phyloP scores from a whole-genome alignment of 2,888 invertebrate species.

The Rotaria macrura region DNA sequence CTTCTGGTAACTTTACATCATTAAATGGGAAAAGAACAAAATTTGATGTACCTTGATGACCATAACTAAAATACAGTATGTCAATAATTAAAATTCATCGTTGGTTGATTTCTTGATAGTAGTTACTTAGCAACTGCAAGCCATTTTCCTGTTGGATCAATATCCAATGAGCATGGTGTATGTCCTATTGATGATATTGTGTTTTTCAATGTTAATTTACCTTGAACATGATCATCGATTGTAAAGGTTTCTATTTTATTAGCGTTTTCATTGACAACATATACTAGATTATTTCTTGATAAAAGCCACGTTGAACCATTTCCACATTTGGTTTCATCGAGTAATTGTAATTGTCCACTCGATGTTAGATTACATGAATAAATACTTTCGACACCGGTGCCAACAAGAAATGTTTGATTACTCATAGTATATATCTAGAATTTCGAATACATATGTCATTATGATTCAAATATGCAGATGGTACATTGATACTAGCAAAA shows the following conservation, averaged over 20 bases:
- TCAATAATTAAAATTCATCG: neutral
- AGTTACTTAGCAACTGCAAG: neutral
- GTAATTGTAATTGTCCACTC: neutral
- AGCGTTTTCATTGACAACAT: neutral
- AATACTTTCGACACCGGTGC: neutral
- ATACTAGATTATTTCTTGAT: neutral
- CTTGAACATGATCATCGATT: neutral
- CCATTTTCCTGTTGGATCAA: neutral
- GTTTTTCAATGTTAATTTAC: neutral
- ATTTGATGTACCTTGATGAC: neutral
- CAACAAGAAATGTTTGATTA: constrained; percentile 1
- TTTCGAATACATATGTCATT: too few relatives aligned
- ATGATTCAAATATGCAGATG: too few relatives aligned
- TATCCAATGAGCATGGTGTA: neutral
- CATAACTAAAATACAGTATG: neutral
- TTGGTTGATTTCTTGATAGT: neutral
- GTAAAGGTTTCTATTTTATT: neutral
- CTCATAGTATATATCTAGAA: neutral
- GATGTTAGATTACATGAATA: neutral
- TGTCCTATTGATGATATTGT: neutral
- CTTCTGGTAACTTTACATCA: neutral
- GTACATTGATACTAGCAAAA: too few relatives aligned
- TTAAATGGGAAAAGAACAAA: neutral
- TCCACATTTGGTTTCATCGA: neutral
- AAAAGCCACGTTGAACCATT: neutral